Evolutionary conservation across 2,888 invertebrate species (phyloP).

Genomic region (Calliphora vomitoria): DNA sequence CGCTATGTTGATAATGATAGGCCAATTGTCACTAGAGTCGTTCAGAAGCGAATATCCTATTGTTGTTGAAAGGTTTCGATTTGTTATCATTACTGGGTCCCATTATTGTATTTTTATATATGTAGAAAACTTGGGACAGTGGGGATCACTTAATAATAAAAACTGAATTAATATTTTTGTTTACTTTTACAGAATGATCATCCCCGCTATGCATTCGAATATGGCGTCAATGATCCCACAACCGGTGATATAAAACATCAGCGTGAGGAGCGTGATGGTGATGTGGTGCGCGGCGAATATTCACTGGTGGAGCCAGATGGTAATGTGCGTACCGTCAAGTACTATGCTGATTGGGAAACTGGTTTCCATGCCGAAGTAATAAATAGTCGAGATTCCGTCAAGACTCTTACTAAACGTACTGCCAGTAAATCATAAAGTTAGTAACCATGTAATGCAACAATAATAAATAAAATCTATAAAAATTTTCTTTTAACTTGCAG

Average conservation of each 20-base stretch:
- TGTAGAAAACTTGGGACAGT: too few relatives aligned
- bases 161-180: too few relatives aligned
- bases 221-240: slow-evolving; percentile 90
- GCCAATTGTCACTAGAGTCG: too few relatives aligned
- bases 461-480: not conserved
- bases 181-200: slow-evolving; percentile 86
- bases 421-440: slow-evolving; percentile 77
- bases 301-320: slow-evolving; percentile 90
- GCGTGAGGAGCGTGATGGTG: slow-evolving; percentile 90
- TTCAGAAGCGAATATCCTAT: too few relatives aligned
- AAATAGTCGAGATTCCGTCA: slow-evolving; percentile 87
- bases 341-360: slow-evolving; percentile 91
- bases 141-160: too few relatives aligned
- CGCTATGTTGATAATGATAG: too few relatives aligned
- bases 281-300: slow-evolving; percentile 89
- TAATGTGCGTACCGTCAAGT: slow-evolving; percentile 90
- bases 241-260: slow-evolving; percentile 91
- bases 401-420: slow-evolving; percentile 82
- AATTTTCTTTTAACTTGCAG: slow-evolving; percentile 46
- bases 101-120: too few relatives aligned
- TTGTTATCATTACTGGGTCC: too few relatives aligned
- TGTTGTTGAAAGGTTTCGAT: too few relatives aligned
- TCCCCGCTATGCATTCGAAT: slow-evolving; percentile 90
- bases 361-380: slow-evolving; percentile 91
- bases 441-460: slow-evolving; percentile 26